Base-by-base conservation (phyloP, 2,888 invertebrate genomes). In the Drosophila mimica region DNA sequence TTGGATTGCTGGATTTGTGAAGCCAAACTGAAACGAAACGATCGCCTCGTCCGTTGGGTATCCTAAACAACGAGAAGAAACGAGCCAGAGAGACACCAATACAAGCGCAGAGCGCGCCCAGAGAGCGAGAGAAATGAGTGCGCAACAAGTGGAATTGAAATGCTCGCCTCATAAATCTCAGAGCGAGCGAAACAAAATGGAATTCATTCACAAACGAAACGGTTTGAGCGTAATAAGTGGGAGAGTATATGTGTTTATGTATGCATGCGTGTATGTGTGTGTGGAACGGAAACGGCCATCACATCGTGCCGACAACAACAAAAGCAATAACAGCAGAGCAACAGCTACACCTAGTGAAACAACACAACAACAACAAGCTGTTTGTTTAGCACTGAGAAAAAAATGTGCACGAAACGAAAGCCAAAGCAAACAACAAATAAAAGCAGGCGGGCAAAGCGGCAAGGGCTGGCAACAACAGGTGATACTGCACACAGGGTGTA, bases 271-370 rank as follows among this genome's bases (percentile, higher is more conserved):
- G 67, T 11, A 33, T 67, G 62, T 82, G 70, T 76, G 76, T 56
- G 76, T 72, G 84, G 88, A 92, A 91, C 92, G 92, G 92, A 92
- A 92, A 91, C 91, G 92, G 92, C 92, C 92, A 92, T 92, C 92
- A 79, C 78, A 92, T 88, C 91, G 85, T 85, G 83, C 82, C 88
- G 81, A 83, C 89, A 89, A 76, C 80, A 80, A 81, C 81, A 83
- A 68, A 67, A 81, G 30, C 68, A 83, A 70, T 75, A 80, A 61
- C 66, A 71, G 56, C 74, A 69, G 40, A 68, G 68, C 78, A 74
- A 64, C 66, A 70, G 70, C 88, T 71, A 83, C 82, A 85, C 71
- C 82, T 78, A 88, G 89, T 85, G 82, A 84, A 88, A 82, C 88
- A 77, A 89, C 79, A 80, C 69, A 76, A 73, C 70, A 79, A 71